Percentiles rank a stretch among this genome's conserved stretches.
Conservation (phyloP, 2,113 vertebrate genomes). For the Epinephelus moara region DNA sequence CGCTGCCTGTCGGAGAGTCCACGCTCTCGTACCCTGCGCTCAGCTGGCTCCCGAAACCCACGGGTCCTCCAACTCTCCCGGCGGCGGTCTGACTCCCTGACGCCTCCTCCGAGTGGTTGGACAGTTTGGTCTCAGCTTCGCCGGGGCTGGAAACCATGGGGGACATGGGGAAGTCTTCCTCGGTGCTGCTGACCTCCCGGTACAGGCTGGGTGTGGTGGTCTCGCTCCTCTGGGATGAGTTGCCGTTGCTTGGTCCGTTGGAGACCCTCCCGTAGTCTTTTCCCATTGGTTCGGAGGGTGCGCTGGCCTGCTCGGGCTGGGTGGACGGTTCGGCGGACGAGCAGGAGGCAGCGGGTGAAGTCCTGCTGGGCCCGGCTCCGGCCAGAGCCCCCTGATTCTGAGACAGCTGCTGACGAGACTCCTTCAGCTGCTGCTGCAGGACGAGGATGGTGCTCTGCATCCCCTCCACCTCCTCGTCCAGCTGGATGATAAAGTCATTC, state of each 20-base stretch:
- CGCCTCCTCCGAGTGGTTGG: conserved; percentile 96
- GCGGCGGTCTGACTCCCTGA: conserved; percentile 86
- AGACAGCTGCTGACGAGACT: conserved; percentile 92
- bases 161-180: conserved; percentile 94
- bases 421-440: conserved; percentile 97
- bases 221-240: conserved; percentile 90
- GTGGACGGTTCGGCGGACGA: conserved; percentile 85
- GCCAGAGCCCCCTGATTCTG: conserved; percentile 84
- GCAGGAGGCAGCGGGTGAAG: conserved; percentile 84
- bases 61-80: conserved; percentile 88
- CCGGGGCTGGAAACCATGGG: conserved; percentile 91
- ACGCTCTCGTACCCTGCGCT: conserved; percentile 98
- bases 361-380: conserved; percentile 90
- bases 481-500: conserved; percentile 99
- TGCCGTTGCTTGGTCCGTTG: conserved; percentile 96
- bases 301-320: conserved; percentile 84
- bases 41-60: conserved; percentile 93
- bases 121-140: conserved; percentile 93
- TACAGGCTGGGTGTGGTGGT: conserved; percentile 91
- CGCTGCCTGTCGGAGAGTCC: conserved; percentile 99
- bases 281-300: conserved; percentile 78
- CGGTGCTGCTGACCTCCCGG: conserved; percentile 92
- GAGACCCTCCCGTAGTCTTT: conserved; percentile 95
- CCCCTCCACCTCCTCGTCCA: conserved; percentile 99
- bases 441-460: conserved; percentile 99